phyloP scores from a whole-genome alignment of 2,113 vertebrate species.

The Rousettus leschenaultii region DNA sequence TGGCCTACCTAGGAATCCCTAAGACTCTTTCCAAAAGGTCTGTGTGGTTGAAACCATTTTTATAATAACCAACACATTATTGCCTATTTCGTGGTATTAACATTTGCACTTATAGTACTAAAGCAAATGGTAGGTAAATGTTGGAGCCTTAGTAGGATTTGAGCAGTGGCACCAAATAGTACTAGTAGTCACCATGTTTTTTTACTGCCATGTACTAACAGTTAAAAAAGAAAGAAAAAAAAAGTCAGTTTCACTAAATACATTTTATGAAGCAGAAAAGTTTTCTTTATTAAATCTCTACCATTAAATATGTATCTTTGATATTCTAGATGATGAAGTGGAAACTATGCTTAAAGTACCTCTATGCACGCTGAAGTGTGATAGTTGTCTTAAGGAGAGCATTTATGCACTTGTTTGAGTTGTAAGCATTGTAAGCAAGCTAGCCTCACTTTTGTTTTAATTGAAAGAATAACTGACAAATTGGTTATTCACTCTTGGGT shows the following conservation, averaged over 20 bases:
- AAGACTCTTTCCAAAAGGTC: not conserved
- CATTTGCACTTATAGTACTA: not conserved
- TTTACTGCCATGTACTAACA: not conserved
- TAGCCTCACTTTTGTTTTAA: not conserved
- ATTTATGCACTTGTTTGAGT: not conserved
- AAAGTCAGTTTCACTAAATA: not conserved
- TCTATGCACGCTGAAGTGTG: not conserved
- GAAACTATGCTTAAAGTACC: not conserved
- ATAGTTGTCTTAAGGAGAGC: not conserved
- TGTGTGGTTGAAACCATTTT: conserved; percentile 31
- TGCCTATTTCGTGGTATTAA: not conserved
- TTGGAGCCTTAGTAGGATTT: not conserved
- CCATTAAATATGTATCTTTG: not conserved
- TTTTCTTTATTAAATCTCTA: not conserved
- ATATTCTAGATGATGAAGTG: not conserved
- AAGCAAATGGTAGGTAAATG: not conserved
- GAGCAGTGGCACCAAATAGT: not conserved
- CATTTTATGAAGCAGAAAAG: not conserved
- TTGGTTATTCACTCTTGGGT: not conserved
- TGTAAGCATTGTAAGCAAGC: not conserved
- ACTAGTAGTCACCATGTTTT: not conserved
- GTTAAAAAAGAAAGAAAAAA: not conserved
- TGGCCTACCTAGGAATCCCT: not conserved
- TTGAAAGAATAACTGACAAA: not conserved
- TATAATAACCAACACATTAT: not conserved